Conservation (phyloP, 2,888 invertebrate genomes). For the Hydrotaea cyrtoneurina region DNA sequence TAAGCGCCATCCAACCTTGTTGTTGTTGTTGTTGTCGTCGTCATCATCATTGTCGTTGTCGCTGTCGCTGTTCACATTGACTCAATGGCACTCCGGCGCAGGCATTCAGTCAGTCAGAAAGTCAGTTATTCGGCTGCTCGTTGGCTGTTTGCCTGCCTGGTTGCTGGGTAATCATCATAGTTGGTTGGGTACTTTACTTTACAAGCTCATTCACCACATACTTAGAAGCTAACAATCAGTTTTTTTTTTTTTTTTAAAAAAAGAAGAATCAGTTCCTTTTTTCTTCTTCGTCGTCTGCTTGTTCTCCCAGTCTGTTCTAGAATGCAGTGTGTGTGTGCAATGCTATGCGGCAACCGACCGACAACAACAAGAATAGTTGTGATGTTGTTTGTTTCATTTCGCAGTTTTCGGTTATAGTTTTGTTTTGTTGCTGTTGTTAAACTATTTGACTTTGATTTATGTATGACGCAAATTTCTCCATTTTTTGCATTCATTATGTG, state of each 20-base stretch:
- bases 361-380: conserved; percentile 16
- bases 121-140: conserved; percentile 25
- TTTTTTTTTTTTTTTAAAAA: not conserved
- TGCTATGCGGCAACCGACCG: no score
- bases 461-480: conserved; percentile 68
- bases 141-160: conserved; percentile 38
- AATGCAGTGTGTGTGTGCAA: no score
- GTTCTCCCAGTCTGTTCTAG: not conserved
- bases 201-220: conserved; percentile 65
- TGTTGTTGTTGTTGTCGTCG: conserved; percentile 1
- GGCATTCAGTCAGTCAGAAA: conserved; percentile 10
- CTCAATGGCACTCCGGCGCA: not conserved
- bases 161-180: conserved; percentile 64
- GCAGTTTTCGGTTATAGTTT: conserved; percentile 36
- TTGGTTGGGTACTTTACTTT: conserved; percentile 54
- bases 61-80: not conserved
- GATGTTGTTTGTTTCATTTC: conserved; percentile 35
- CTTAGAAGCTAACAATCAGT: conserved; percentile 61
- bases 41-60: conserved; percentile 2
- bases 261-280: conserved; percentile 45
- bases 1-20: conserved; percentile 62
- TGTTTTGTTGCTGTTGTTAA: conserved; percentile 37
- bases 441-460: conserved; percentile 67
- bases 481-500: conserved; percentile 67
- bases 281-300: not conserved